Evolutionary conservation across 2,113 vertebrate genomes (phyloP).

Genomic region (Coptodon bakossiorum): DNA sequence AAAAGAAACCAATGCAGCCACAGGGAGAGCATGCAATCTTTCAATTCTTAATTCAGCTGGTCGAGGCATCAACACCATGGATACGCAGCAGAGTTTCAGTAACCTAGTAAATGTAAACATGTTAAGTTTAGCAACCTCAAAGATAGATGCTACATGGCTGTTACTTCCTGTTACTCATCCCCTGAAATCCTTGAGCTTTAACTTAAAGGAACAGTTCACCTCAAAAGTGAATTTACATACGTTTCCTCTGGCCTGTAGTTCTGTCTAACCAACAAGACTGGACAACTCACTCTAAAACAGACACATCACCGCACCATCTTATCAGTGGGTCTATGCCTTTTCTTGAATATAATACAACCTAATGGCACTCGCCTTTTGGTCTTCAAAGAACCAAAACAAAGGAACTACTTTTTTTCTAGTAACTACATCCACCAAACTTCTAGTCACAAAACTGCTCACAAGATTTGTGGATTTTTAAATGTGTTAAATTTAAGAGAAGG

Average conservation of each 20-base stretch:
- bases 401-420: neutral
- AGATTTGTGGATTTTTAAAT: neutral
- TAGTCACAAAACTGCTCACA: neutral
- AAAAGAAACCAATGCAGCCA: neutral
- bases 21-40: neutral
- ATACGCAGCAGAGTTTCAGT: neutral
- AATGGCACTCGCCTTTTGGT: neutral
- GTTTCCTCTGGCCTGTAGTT: neutral
- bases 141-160: neutral
- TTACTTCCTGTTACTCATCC: neutral
- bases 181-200: fast-evolving
- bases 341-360: neutral
- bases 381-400: neutral
- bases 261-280: neutral
- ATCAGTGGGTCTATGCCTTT: neutral
- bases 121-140: neutral
- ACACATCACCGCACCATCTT: neutral
- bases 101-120: neutral
- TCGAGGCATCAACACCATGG: neutral
- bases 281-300: neutral
- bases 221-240: neutral
- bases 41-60: fast-evolving
- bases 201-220: neutral
- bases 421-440: neutral
- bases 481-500: neutral